Evolutionary conservation across 2,113 vertebrate genomes (phyloP), one percentile per base, ranked within the genome.

Genomic region (Ctenomys sociabilis): DNA sequence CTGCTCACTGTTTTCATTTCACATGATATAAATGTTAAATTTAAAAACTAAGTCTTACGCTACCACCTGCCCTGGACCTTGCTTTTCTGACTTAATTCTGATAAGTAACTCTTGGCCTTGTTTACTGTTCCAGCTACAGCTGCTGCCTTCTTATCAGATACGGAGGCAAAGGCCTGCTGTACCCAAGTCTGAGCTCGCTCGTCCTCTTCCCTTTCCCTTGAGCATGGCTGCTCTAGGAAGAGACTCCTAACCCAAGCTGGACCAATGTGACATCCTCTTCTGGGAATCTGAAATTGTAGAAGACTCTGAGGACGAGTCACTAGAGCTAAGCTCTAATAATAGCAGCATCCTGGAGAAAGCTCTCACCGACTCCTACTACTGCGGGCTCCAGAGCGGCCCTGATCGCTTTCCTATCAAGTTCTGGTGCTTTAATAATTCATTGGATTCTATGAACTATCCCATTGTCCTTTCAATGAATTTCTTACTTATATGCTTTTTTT

Each of bases 401-500:
- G n/a, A 54, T 86, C 73, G 30, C 57, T 73, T 85, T 45, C 37
- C 78, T 72, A 54, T 22, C n/a, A 86, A 68, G 28, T 37, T 30
- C 45, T 64, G 52, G 37, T 61, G 88, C n/a, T 91, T 78, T 4
- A 35, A 10, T 40, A 88, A 88, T 77, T 90, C 32, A 21, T 0
- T 91, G 52, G 45, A 19, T 37, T 88, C 88, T 73, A 59, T 66
- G 73, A 93, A 75, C 12, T 30, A 63, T 26, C 24, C n/a, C 43
- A 88, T 16, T 72, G 66, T 52, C 88, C 81, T 89, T 91, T 81
- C 88, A 64, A 35, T 68, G 68, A 75, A 66, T 68, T 88, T 72
- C n/a, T 84, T 57, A 68, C 3, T 45, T 7, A 32, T 6, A 32
- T 22, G 37, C 40, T 37, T 93, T 83, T 91, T 77, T 88, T 43